Evolutionary conservation across 2,888 invertebrate genomes (phyloP), one percentile per base, ranked within the genome.

Genomic region (Carcina quercana): DNA sequence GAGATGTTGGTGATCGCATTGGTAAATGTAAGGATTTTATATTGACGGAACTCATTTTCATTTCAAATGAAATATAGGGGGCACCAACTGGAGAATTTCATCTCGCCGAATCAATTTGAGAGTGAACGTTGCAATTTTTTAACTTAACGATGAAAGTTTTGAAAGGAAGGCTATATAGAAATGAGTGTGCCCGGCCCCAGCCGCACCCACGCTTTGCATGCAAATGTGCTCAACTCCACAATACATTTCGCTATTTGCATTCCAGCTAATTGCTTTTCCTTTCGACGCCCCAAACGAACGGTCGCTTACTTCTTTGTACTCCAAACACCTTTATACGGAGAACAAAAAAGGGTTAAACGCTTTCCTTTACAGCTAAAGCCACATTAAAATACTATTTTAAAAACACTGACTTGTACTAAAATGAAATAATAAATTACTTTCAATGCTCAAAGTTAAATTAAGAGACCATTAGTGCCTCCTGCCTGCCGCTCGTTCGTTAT

Each of bases 201-300:
- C 60, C 48, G 47, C 50, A 53, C 46, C 54, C 53, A 43, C 72
- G 68, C 67, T 69, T 67, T 59, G 58, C 63, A 78, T 79, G 79
- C 69, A 71, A 79, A 79, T 78, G 63, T 58, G 57, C 51, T 58
- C 52, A 66, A 53, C 59, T 66, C 62, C 66, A 70, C 71, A 69
- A 70, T 73, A 72, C 66, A 70, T 68, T 71, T 66, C 47, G 61
- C 64, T 69, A 73, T 76, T 76, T 73, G 67, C 67, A 66, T 73
- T 75, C 59, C 39, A 64, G 67, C 70, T 79, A 80, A 79, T 79
- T 78, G 78, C 74, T 71, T 74, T 75, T 72, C 74, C 74, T 75
- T 72, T 74, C 62, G 55, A 57, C 65, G 53, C 49, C 49, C 53
- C 45, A 52, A 58, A 63, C 60, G 62, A 71, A 68, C 58, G 57